Evolutionary conservation across 1,140 invertebrate species (phyloP).

Genomic region (Drosophila truncata): DNA sequence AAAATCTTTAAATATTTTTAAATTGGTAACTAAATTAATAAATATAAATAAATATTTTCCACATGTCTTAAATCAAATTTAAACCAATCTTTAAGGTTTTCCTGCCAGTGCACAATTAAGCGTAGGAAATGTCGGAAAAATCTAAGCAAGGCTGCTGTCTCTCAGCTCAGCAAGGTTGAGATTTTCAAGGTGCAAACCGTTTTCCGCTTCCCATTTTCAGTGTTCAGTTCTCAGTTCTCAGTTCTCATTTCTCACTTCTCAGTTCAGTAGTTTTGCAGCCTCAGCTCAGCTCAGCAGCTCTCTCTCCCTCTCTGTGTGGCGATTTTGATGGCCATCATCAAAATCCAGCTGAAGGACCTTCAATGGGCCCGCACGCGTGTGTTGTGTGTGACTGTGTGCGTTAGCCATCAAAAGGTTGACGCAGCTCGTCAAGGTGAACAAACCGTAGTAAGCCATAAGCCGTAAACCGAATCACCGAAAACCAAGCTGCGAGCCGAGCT

Average conservation of each 20-base stretch:
- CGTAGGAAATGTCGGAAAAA: constrained; percentile 64
- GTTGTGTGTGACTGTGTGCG: constrained; percentile 34
- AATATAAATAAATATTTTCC: no score
- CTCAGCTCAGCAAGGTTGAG: constrained; percentile 49
- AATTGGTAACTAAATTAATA: background rate
- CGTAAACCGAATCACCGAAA: constrained; percentile 8
- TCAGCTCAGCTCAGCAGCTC: background rate
- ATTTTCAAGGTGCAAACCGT: constrained; percentile 67
- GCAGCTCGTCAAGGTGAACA: constrained; percentile 80
- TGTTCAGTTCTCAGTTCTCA: background rate
- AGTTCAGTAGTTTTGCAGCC: constrained; percentile 8
- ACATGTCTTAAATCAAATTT: no score
- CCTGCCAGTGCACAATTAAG: constrained; percentile 53
- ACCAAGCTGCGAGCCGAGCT: constrained; percentile 8
- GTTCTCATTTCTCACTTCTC: background rate
- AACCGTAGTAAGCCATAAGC: constrained; percentile 46
- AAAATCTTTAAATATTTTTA: background rate
- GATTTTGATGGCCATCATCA: constrained; percentile 70
- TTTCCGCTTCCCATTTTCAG: constrained; percentile 31
- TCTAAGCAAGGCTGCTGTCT: constrained; percentile 69
- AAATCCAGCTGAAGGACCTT: constrained; percentile 74
- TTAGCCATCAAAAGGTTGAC: constrained; percentile 73
- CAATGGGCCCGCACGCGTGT: constrained; percentile 39
- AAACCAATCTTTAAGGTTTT: background rate
- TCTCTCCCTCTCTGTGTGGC: constrained; percentile 28